A percentile compares a stretch with the other conserved stretches of the same genome.
phyloP scores from a whole-genome alignment of 2,113 vertebrate genomes.

The Mesoclemmys tuberculata region DNA sequence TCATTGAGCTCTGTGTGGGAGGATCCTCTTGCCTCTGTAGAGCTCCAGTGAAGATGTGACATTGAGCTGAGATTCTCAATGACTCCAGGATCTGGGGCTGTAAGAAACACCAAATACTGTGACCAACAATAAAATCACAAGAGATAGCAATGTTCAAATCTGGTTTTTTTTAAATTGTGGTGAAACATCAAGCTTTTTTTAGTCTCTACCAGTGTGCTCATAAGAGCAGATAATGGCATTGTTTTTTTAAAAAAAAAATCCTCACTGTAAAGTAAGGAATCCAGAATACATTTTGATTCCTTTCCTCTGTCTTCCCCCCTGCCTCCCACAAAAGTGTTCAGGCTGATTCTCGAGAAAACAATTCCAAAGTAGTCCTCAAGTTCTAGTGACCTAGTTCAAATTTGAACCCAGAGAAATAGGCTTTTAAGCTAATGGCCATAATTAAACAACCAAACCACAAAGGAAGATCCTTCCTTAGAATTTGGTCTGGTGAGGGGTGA shows the following conservation, averaged over 20 bases:
- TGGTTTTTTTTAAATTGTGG: slow-evolving; percentile 15
- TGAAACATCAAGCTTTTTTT: background rate
- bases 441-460: background rate
- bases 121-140: slow-evolving; percentile 54
- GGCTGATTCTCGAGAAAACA: background rate
- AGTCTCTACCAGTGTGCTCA: background rate
- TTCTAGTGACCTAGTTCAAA: background rate
- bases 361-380: background rate
- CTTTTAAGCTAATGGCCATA: background rate
- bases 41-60: background rate
- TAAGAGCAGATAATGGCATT: background rate
- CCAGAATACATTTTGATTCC: rapidly evolving
- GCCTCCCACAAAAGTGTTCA: background rate
- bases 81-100: slow-evolving; percentile 26
- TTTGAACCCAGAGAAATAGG: background rate
- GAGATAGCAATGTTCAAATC: slow-evolving; percentile 14
- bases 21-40: background rate
- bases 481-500: background rate
- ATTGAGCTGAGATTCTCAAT: slow-evolving; percentile 10
- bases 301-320: too few species aligned
- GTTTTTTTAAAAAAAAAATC: too few species aligned
- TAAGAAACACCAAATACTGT: slow-evolving; percentile 54
- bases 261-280: background rate
- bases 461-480: background rate
- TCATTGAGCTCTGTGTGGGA: background rate